These are phyloP conservation scores for Lasiurus cinereus DNA, from an alignment of 2,113 vertebrate species.

Conservation along the genomic window DNA sequence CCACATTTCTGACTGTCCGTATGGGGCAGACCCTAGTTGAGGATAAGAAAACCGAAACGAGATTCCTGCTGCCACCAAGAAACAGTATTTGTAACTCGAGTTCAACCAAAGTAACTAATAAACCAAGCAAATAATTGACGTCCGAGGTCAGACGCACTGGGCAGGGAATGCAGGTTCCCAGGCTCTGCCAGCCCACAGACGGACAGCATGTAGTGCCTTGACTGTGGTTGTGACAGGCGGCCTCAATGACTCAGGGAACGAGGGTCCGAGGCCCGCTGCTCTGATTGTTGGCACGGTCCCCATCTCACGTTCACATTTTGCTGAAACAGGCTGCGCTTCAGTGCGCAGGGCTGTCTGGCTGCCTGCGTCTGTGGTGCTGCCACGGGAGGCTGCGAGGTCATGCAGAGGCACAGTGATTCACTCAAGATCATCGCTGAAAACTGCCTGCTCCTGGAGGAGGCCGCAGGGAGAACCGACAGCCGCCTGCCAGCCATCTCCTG, in stretches of 20 bases:
- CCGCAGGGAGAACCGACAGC: neutral
- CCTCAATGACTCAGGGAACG: neutral
- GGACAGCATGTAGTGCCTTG: neutral
- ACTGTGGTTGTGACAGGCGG: too few relatives aligned
- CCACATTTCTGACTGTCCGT: neutral
- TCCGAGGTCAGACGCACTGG: neutral
- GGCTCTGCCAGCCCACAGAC: neutral
- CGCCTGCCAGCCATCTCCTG: neutral
- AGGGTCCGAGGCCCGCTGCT: neutral
- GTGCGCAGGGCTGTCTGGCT: neutral
- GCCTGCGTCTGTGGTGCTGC: too few relatives aligned
- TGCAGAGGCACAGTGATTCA: neutral
- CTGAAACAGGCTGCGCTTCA: neutral
- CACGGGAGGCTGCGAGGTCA: neutral
- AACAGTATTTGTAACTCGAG: neutral
- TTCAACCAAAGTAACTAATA: neutral
- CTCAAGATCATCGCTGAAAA: neutral
- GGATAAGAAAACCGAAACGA: neutral
- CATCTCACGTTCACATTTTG: neutral
- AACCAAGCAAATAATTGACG: neutral
- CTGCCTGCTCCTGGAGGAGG: neutral
- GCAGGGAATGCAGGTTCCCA: neutral
- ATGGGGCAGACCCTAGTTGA: neutral
- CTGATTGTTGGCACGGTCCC: rapidly evolving
- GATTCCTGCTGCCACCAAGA: neutral